A percentile compares a stretch with the other conserved stretches of the same genome.
Conservation (phyloP, 2,797 vertebrate species). For the Liparis tanakae region DNA sequence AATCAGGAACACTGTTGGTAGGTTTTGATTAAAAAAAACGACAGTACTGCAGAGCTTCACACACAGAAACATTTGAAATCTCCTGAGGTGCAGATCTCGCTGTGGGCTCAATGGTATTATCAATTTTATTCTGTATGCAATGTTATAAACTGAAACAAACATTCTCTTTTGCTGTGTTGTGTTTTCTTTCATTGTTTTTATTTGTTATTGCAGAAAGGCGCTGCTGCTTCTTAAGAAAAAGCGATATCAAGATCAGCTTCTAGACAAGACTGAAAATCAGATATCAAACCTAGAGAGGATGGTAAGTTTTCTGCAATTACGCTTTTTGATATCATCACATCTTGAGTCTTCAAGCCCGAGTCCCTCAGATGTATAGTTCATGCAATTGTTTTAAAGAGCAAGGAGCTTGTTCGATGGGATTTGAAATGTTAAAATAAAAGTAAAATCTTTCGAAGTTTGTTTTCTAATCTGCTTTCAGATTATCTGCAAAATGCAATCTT, state of each 20-base stretch:
- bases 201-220: conserved; percentile 84
- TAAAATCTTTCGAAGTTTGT: not conserved
- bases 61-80: not conserved
- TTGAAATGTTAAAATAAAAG: not conserved
- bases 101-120: not conserved
- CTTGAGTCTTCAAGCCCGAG: not conserved
- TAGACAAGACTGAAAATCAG: conserved; percentile 91
- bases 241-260: conserved; percentile 90
- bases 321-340: not conserved
- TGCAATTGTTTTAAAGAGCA: not conserved
- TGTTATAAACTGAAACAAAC: not conserved
- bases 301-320: conserved; percentile 75
- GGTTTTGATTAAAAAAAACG: not conserved
- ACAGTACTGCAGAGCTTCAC: not conserved
- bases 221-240: conserved; percentile 93
- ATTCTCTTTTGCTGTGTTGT: not conserved
- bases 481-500: not conserved
- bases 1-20: not conserved
- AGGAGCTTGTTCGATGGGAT: not conserved
- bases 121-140: conserved; percentile 3
- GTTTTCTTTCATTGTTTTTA: not conserved
- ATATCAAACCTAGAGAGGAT: conserved; percentile 93
- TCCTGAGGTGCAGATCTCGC: not conserved
- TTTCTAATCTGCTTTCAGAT: not conserved
- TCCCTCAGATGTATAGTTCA: not conserved